Base-by-base conservation (phyloP, 2,113 vertebrate genomes). In the Tragulus kanchil region DNA sequence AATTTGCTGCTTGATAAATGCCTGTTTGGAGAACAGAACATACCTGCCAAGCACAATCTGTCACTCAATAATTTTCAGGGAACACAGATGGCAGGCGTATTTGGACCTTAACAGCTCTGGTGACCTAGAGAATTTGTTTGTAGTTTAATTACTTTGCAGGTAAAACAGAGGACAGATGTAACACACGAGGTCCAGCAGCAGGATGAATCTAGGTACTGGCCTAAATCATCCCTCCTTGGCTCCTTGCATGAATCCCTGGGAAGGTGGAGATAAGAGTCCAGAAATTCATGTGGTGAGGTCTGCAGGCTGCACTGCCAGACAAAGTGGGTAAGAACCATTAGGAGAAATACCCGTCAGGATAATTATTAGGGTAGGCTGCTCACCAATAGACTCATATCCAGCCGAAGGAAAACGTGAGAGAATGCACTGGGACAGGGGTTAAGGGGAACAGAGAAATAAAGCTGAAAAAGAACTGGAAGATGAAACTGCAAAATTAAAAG, bases 21-120 rank as follows among this genome's bases (percentile, higher is more conserved):
- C 79, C 62, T 79, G 3, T 85, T 92, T 93, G 50, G 73, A 93
- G 67, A 98, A 88, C 31, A 93, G 25, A 89, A 84, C 79, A 54
- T 42, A 59, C 73, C 85, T 95, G 90, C 94, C 92, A 98, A 87
- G 23, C 17, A 83, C 75, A 97, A 91, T 93, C 73, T 97, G 87
- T 56, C 61, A 67, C n/a, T 91, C 79, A 83, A 10, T 95, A 93
- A 81, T 96, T 97, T 77, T 81, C 31, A 81, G 67, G 92, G 42
- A 93, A 96, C 36, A 42, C 64, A 90, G 78, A 96, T 91, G 77
- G 83, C 52, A 82, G 58, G 75, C 78, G 54, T 78, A 10, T 85
- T 96, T 85, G 73, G 50, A n/a, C 62, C 67, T 71, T 45, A 61
- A 93, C 90, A 82, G 17, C 52, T 94, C 92, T 90, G 87, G 11